Conservation (phyloP, 2,797 vertebrate species). For the Capromys pilorides region DNA sequence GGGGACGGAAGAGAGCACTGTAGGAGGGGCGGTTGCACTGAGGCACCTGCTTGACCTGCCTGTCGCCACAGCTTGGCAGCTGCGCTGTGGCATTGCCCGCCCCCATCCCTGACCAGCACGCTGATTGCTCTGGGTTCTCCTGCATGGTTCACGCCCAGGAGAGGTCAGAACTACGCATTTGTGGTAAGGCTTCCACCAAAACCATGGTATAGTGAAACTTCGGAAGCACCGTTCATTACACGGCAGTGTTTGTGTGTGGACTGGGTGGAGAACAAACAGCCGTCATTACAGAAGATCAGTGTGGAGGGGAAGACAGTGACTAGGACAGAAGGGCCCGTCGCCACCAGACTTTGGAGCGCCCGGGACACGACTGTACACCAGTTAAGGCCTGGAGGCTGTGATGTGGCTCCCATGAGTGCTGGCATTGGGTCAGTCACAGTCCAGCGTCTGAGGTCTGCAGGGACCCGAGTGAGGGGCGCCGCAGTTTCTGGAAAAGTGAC, state of each 20-base stretch:
- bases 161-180: background rate
- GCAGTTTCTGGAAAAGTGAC: background rate
- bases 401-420: background rate
- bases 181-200: background rate
- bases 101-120: background rate
- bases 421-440: background rate
- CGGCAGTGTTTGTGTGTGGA: background rate
- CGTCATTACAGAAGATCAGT: background rate
- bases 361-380: background rate
- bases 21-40: background rate
- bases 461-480: background rate
- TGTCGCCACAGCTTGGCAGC: background rate
- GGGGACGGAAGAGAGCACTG: background rate
- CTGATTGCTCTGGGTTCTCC: background rate
- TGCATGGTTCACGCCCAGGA: background rate
- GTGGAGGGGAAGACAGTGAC: background rate
- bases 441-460: background rate
- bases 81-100: background rate
- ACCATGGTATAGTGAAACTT: background rate
- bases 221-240: background rate
- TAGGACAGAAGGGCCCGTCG: background rate
- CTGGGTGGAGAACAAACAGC: background rate
- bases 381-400: background rate
- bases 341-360: background rate
- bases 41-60: background rate